Conservation (phyloP, 2,797 vertebrate species). For the Myotis findleyi region DNA sequence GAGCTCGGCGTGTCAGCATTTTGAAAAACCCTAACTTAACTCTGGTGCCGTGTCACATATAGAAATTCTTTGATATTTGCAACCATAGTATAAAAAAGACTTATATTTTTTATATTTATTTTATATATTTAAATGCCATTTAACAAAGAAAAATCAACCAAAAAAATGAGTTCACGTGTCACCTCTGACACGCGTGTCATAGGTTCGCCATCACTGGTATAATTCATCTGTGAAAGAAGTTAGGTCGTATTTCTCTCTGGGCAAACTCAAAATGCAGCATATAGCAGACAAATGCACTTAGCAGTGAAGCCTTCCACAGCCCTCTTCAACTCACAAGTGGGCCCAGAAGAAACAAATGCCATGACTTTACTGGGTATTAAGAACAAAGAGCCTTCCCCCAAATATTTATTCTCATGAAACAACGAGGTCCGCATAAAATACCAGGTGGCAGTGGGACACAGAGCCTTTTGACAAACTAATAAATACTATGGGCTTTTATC, state of each 20-base stretch:
- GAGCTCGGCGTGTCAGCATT: too few relatives aligned
- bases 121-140: too few relatives aligned
- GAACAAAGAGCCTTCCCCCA: neutral
- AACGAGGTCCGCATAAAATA: neutral
- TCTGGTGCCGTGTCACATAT: too few relatives aligned
- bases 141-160: too few relatives aligned
- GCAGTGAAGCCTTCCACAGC: neutral
- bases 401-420: slow-evolving; percentile 50
- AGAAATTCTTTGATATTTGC: too few relatives aligned
- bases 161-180: too few relatives aligned
- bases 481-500: neutral
- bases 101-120: too few relatives aligned
- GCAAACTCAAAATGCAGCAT: neutral
- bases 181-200: too few relatives aligned
- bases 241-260: neutral
- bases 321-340: neutral
- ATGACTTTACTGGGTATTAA: neutral
- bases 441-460: neutral
- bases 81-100: too few relatives aligned
- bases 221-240: neutral
- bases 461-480: neutral
- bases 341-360: neutral
- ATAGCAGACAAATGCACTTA: neutral
- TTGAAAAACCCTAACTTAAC: too few relatives aligned
- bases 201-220: neutral